Base-by-base conservation (phyloP, 1,140 invertebrate species). In the Scaptomyza montana region DNA sequence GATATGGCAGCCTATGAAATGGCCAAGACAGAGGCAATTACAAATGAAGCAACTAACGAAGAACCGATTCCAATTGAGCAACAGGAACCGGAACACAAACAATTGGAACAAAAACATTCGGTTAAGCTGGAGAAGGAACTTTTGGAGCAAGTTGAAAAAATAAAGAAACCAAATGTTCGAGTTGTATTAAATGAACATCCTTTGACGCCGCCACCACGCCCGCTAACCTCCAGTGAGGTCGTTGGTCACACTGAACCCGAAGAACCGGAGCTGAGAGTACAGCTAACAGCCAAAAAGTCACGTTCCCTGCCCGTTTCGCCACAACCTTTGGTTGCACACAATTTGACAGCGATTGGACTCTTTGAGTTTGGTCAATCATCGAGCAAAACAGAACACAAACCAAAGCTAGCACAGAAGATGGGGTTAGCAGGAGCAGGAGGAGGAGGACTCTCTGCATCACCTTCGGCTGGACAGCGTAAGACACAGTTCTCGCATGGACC, bases 271-370 rank as follows among this genome's bases (percentile, higher is more conserved):
- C 21, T 91, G 80, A 72, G 77, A 0, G 59, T 91, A 1, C 76
- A 81, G 43, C 25, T 89, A 33, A 68, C 54, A 13, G 71, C 72
- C 6, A 90, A 90, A 54, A 91, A 91, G 13, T 89, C 80, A 1
- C 84, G 87, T 5, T 91, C 90, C 3, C 50, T 91, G 61, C 90
- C 90, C 9, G 87, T 90, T 13, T 91, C 90, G 0, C 90, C 90
- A 0, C 87, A 91, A 55, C 90, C 89, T 10, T 61, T 85, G 16
- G 67, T 77, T 6, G 59, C 66, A 0, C 75, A 80, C 28, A 89
- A 85, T 69, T 45, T 91, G 28, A 49, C 76, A 0, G 65, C 74
- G 0, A 74, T 77, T 12, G 85, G 86, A 0, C 64, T 91, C 12
- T 91, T 87, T 30, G 89, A 87, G 28, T 91, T 91, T 8, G 89